phyloP scores from a whole-genome alignment of 2,113 vertebrate genomes.

The Peromyscus maniculatus region DNA sequence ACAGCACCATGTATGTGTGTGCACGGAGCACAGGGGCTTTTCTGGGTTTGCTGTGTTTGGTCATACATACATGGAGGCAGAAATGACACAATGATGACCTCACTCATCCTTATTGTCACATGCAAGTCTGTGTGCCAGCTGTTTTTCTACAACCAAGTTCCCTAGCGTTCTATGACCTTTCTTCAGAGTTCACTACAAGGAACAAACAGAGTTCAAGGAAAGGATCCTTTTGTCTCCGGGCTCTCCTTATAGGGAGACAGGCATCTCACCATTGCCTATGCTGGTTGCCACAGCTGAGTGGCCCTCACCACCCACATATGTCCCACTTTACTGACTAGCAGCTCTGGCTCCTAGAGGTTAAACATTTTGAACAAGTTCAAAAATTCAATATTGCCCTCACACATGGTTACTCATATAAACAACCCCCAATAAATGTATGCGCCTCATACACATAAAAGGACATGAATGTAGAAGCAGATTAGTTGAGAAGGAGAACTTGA shows the following conservation, averaged over 20 bases:
- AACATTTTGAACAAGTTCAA: neutral
- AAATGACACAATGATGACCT: neutral
- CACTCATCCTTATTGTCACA: neutral
- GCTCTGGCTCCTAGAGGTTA: neutral
- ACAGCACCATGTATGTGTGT: neutral
- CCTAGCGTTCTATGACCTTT: neutral
- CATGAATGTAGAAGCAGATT: neutral
- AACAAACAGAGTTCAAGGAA: constrained; percentile 13
- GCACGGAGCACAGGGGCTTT: neutral
- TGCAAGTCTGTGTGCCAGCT: neutral
- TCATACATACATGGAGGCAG: neutral
- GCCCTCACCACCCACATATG: accelerated
- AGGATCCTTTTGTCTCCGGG: neutral
- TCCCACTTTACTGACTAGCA: neutral
- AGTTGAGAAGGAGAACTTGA: neutral
- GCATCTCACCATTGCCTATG: neutral
- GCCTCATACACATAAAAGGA: neutral
- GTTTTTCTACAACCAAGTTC: neutral
- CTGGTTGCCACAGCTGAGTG: neutral
- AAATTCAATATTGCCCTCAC: neutral
- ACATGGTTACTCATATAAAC: neutral
- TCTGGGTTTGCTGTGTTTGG: neutral
- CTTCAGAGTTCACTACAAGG: neutral
- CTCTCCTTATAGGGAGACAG: neutral
- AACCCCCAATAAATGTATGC: neutral